Base-by-base conservation (phyloP, 2,797 vertebrate genomes). In the Melanotaenia parkinsoni region DNA sequence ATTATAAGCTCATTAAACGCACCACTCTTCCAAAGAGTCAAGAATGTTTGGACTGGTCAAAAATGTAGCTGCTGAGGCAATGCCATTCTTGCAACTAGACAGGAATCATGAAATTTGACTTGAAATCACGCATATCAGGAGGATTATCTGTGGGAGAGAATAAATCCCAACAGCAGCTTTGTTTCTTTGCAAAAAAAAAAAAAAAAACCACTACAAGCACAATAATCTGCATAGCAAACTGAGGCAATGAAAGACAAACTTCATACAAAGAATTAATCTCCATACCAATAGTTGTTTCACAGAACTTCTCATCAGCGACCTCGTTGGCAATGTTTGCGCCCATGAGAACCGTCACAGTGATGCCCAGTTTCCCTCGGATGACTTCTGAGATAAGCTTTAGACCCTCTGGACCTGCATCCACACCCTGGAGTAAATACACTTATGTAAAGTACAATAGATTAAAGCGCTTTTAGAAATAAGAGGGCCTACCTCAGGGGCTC, bases 241-340 rank as follows among this genome's bases (percentile, higher is more conserved):
- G 5, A 35, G 43, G 4, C 40, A 43, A 12, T 16, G 12, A 43
- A 43, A 32, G 3, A 10, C 28, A 47, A 45, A 12, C 11, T 11
- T 20, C 20, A 20, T 3, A 14, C 50, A 4, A 50, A 61, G 5
- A 33, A 51, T 40, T 35, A 47, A 74, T 58, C n/a, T 60, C 33
- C 84, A 82, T 93, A 98, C 98, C 98, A 0, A 99, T 98, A 40
- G 98, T 99, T 5, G 97, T 98, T 87, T 99, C 98, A 58, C 98
- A 99, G 93, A 99, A 99, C 89, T 99, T 98, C 86, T 96, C 97
- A 0, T 96, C 97, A 5, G 98, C 98, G 32, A 99, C 98, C 82
- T 99, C 98, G 2, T 77, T 97, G 83, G 98, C 98, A 32, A 99
- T 96, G 90, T 99, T 99, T 70, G 98, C 98, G 32, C 98, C 98